Evolutionary conservation across 2,888 invertebrate species (phyloP).

Genomic region (Tinea pellionella): DNA sequence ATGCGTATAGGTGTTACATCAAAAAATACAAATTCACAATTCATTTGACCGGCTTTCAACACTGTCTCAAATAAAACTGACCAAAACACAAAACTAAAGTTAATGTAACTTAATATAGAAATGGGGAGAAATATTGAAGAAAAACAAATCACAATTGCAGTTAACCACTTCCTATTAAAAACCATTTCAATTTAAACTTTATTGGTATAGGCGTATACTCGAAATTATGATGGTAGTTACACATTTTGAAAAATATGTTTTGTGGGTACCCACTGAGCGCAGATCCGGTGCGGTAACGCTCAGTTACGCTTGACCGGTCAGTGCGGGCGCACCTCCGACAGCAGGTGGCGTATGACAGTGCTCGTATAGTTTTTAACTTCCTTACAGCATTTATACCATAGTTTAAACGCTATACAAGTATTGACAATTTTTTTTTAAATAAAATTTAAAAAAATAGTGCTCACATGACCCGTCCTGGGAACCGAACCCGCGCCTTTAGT

Average conservation of each 20-base stretch:
- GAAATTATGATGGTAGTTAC: background rate
- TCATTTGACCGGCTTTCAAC: background rate
- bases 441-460: too few species aligned
- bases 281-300: slow-evolving; percentile 13
- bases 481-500: too few species aligned
- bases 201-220: background rate
- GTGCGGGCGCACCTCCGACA: background rate
- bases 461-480: too few species aligned
- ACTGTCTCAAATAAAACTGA: background rate
- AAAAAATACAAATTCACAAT: background rate
- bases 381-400: background rate
- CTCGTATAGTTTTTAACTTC: background rate
- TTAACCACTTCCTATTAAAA: background rate
- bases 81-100: background rate
- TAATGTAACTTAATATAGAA: slow-evolving; percentile 3
- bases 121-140: slow-evolving; percentile 1
- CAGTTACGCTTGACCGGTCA: background rate
- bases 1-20: background rate
- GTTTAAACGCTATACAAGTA: too few species aligned
- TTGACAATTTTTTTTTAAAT: too few species aligned
- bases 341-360: background rate
- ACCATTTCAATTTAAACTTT: background rate
- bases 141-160: background rate
- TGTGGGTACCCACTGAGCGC: slow-evolving; percentile 7
- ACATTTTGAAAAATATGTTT: background rate